phyloP scores from a whole-genome alignment of 2,797 vertebrate genomes.

The Danionella dracula region DNA sequence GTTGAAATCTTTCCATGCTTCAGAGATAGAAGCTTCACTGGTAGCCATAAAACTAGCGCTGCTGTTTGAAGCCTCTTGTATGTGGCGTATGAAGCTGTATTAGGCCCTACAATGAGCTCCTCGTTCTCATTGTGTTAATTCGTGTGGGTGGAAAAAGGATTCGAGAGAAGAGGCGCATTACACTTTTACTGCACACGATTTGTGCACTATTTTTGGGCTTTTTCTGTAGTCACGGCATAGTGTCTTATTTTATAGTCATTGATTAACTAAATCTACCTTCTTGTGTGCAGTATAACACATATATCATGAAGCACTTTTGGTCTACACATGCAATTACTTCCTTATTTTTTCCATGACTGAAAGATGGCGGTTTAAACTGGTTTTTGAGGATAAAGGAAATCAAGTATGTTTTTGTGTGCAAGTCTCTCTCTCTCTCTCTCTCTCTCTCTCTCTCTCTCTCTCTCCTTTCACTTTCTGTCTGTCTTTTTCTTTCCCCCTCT shows the following conservation, averaged over 20 bases:
- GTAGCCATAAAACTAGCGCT: slow-evolving; percentile 17
- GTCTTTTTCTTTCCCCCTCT: too few species aligned
- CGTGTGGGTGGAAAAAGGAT: slow-evolving; percentile 58
- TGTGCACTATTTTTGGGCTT: slow-evolving; percentile 58
- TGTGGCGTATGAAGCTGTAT: slow-evolving; percentile 16
- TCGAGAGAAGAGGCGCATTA: slow-evolving; percentile 65
- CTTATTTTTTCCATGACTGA: too few species aligned
- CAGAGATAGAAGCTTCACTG: not conserved
- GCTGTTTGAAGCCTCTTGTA: not conserved
- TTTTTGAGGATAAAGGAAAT: slow-evolving; percentile 3
- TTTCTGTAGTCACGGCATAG: slow-evolving; percentile 30
- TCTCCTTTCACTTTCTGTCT: too few species aligned
- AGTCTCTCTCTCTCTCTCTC: too few species aligned
- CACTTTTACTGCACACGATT: slow-evolving; percentile 56
- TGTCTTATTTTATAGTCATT: too few species aligned
- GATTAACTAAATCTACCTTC: too few species aligned
- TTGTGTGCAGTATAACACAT: too few species aligned
- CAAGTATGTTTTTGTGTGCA: too few species aligned
- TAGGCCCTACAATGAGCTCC: slow-evolving; percentile 50
- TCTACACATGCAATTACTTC: too few species aligned
- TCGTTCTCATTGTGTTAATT: slow-evolving; percentile 56
- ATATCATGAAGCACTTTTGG: too few species aligned
- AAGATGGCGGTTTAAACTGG: slow-evolving; percentile 15
- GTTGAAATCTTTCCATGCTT: not conserved
- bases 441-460: slow-evolving; percentile 36